A percentile compares a stretch with the other conserved stretches of the same genome.
These are phyloP conservation scores for Trogon surrucura DNA, from an alignment of 2,113 vertebrate species.

Conservation along the genomic window DNA sequence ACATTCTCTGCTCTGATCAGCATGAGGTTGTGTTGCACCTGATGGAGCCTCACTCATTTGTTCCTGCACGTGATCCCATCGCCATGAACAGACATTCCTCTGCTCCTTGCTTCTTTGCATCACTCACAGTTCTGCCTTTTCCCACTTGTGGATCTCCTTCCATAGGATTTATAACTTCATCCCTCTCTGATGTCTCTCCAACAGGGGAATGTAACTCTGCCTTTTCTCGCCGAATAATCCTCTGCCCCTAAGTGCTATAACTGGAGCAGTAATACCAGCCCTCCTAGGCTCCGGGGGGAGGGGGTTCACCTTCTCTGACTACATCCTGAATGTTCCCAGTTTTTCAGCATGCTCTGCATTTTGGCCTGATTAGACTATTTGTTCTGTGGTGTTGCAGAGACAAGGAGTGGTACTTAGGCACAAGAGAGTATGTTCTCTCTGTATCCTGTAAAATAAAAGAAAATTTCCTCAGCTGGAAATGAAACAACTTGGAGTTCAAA, in stretches of 20 bases:
- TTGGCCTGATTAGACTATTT: constrained; percentile 58
- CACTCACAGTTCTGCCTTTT: neutral
- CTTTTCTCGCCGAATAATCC: neutral
- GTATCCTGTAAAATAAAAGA: constrained; percentile 18
- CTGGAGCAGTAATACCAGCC: neutral
- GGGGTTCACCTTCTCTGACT: constrained; percentile 5
- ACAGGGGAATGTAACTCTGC: neutral
- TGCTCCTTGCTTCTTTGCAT: neutral
- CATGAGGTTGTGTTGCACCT: neutral
- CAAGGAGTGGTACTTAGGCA: constrained; percentile 11
- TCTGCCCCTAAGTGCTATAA: neutral
- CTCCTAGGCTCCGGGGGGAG: neutral
- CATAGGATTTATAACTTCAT: neutral
- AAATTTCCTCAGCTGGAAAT: constrained; percentile 58
- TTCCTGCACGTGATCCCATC: neutral
- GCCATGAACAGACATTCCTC: neutral
- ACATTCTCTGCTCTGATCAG: neutral
- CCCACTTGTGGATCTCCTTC: neutral
- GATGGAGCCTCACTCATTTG: neutral
- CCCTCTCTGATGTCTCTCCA: neutral
- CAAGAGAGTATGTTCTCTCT: constrained; percentile 30
- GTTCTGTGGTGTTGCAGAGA: constrained; percentile 45
- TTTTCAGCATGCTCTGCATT: constrained; percentile 52
- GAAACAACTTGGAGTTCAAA: constrained; percentile 36
- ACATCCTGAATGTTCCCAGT: neutral